These are phyloP conservation scores for Tinamus guttatus DNA, from an alignment of 2,113 vertebrate species.

Conservation along the genomic window DNA sequence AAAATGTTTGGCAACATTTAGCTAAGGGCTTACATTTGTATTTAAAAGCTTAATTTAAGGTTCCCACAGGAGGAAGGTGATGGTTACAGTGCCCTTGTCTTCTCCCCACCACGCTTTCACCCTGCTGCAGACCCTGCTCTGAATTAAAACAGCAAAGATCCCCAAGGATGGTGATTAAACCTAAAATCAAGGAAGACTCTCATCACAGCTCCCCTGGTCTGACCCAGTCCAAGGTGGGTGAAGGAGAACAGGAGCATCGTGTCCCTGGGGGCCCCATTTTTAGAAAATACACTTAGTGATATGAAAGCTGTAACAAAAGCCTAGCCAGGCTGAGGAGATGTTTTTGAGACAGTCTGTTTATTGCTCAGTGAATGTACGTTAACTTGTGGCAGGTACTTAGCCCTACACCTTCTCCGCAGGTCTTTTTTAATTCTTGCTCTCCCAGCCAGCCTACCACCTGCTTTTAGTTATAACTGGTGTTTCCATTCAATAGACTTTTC, in stretches of 20 bases:
- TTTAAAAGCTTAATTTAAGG: not conserved
- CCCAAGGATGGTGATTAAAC: accelerated
- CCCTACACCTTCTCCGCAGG: accelerated
- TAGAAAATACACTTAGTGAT: not conserved
- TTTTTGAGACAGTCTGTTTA: not conserved
- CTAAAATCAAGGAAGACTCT: not conserved
- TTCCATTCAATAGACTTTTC: not conserved
- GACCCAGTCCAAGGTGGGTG: accelerated
- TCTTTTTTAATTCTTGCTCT: not conserved
- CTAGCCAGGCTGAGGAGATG: not conserved
- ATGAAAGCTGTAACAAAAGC: not conserved
- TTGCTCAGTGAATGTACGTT: not conserved
- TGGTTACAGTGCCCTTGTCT: not conserved
- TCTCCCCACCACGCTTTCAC: not conserved
- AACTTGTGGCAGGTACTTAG: accelerated
- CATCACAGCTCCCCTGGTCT: not conserved
- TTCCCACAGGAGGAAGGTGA: not conserved
- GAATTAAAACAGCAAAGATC: not conserved
- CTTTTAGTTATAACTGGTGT: not conserved
- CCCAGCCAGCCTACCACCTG: accelerated
- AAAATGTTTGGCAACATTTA: not conserved
- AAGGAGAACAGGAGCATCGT: not conserved
- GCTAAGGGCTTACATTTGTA: not conserved
- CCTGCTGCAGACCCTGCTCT: not conserved
- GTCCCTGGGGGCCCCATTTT: not conserved